Evolutionary conservation across 2,113 vertebrate genomes (phyloP).

Genomic region (Buteo buteo): DNA sequence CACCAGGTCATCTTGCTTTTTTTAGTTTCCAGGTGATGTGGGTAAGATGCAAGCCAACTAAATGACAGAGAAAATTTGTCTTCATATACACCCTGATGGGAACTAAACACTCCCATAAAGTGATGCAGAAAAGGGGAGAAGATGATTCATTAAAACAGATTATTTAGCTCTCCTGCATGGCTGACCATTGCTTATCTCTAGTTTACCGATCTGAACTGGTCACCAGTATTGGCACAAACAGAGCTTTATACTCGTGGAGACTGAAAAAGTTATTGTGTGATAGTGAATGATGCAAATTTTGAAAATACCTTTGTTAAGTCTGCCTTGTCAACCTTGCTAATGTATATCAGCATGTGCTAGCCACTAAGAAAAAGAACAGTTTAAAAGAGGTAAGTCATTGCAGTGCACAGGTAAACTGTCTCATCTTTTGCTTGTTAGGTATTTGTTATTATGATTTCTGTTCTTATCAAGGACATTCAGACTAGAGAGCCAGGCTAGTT

Average conservation of each 20-base stretch:
- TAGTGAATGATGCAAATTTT: not conserved
- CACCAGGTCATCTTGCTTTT: not conserved
- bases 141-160: not conserved
- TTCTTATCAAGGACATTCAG: not conserved
- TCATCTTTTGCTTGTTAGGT: not conserved
- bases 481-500: not conserved
- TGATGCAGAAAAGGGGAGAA: not conserved
- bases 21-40: not conserved
- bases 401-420: not conserved
- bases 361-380: not conserved
- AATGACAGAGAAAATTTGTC: not conserved
- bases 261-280: not conserved
- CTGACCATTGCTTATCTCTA: not conserved
- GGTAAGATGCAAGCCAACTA: not conserved
- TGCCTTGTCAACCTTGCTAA: not conserved
- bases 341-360: not conserved
- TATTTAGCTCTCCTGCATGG: not conserved
- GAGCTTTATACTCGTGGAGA: not conserved
- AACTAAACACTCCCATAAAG: not conserved
- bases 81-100: not conserved
- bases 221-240: not conserved
- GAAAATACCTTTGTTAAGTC: not conserved
- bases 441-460: not conserved
- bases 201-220: not conserved
- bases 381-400: not conserved